Conservation (phyloP, 1,140 invertebrate genomes). For the Zaprionus capensis region DNA sequence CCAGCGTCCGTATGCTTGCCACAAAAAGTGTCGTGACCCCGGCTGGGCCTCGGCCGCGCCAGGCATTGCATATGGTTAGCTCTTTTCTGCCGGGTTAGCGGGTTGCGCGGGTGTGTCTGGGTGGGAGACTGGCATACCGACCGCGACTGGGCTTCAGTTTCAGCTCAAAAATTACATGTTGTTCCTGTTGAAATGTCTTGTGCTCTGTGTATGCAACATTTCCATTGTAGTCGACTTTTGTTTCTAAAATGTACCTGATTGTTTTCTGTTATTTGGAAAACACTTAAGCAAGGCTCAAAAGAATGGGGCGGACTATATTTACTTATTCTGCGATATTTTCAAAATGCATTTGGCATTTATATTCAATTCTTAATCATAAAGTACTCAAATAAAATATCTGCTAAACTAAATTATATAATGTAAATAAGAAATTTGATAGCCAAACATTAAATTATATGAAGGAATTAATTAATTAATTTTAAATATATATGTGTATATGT, state of each 20-base stretch:
- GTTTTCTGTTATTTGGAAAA: slow-evolving; percentile 34
- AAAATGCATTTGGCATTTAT: too few relatives aligned
- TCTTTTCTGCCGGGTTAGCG: slow-evolving; percentile 27
- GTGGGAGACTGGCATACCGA: slow-evolving; percentile 4
- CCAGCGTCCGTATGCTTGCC: slow-evolving; percentile 59
- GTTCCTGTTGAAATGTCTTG: slow-evolving; percentile 82
- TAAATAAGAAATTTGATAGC: too few relatives aligned
- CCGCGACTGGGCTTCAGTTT: slow-evolving; percentile 23
- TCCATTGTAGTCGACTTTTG: slow-evolving; percentile 78
- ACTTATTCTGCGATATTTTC: too few relatives aligned
- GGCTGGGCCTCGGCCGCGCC: slow-evolving; percentile 41
- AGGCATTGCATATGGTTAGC: slow-evolving; percentile 76
- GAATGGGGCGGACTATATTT: too few relatives aligned
- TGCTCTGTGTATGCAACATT: slow-evolving; percentile 64
- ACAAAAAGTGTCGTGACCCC: slow-evolving; percentile 84
- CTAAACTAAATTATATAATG: too few relatives aligned
- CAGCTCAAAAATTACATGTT: slow-evolving; percentile 79
- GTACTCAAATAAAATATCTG: too few relatives aligned
- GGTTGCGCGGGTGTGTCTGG: slow-evolving; percentile 26
- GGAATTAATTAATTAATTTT: too few relatives aligned
- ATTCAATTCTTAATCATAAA: too few relatives aligned
- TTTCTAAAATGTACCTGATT: slow-evolving; percentile 65
- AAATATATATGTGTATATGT: too few relatives aligned
- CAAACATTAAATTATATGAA: too few relatives aligned
- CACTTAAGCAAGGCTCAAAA: neutral